Conservation (phyloP, 2,797 vertebrate genomes). For the Anniella stebbinsi region DNA sequence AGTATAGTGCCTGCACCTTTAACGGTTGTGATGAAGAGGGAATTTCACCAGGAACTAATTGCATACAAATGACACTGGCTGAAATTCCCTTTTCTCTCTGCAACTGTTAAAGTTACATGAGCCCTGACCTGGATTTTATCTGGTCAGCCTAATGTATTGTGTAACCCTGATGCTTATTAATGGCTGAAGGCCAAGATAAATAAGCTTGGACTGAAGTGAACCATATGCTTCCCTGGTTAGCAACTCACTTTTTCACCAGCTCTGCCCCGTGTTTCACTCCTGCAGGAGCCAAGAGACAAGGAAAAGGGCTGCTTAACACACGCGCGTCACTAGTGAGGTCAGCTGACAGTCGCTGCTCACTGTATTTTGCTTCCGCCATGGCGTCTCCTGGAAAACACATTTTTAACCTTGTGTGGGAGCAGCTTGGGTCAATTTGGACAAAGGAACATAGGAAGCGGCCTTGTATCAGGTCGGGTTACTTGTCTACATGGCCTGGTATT, state of each 20-base stretch:
- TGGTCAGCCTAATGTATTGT: no score
- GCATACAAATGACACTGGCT: no score
- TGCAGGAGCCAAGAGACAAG: neutral
- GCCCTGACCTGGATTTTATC: no score
- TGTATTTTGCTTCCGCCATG: neutral
- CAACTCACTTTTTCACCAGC: neutral
- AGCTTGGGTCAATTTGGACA: neutral
- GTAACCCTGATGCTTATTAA: neutral
- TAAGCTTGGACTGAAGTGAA: slow-evolving; percentile 1
- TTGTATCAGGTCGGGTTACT: neutral
- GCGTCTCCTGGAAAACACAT: neutral
- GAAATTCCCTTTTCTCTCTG: no score
- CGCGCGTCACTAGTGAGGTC: neutral
- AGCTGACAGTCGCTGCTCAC: neutral
- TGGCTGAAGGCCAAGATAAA: neutral
- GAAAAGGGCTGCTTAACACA: no score
- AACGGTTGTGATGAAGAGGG: no score
- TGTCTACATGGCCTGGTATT: neutral
- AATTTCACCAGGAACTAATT: no score
- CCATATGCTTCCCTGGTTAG: neutral
- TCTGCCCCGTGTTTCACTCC: neutral
- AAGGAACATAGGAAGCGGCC: neutral
- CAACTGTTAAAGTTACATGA: no score
- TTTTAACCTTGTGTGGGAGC: neutral
- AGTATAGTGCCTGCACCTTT: no score